phyloP scores from a whole-genome alignment of 2,113 vertebrate species.

The Mormoops blainvillei region DNA sequence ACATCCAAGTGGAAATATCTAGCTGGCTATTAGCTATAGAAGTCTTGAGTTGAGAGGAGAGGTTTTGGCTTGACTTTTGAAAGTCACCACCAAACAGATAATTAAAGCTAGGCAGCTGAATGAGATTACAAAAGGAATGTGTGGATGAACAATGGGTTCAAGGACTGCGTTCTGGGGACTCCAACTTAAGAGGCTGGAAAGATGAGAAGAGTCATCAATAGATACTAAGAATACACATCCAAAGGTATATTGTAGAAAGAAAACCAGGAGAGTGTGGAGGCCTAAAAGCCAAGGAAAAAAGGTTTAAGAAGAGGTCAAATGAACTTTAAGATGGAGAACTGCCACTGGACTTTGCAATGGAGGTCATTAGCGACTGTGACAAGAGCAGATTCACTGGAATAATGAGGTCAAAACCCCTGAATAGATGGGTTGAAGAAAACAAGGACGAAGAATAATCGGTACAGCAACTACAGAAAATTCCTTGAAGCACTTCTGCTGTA shows the following conservation, averaged over 20 bases:
- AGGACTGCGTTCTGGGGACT: background rate
- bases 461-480: background rate
- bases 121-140: background rate
- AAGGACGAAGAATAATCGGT: background rate
- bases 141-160: background rate
- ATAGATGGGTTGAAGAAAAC: background rate
- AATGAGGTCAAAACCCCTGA: background rate
- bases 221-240: background rate
- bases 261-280: background rate
- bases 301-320: background rate
- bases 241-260: background rate
- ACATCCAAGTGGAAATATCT: background rate
- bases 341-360: background rate
- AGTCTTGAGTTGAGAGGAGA: background rate
- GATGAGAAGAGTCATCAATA: background rate
- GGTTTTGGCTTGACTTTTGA: background rate
- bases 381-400: background rate
- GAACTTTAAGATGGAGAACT: background rate
- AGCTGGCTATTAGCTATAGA: background rate
- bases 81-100: background rate
- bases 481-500: background rate
- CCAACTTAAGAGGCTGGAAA: background rate
- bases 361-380: background rate
- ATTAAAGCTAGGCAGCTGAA: background rate
- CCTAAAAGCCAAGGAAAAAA: background rate